Evolutionary conservation across 1,140 invertebrate species (phyloP).

Genomic region (Antheraea pernyi): DNA sequence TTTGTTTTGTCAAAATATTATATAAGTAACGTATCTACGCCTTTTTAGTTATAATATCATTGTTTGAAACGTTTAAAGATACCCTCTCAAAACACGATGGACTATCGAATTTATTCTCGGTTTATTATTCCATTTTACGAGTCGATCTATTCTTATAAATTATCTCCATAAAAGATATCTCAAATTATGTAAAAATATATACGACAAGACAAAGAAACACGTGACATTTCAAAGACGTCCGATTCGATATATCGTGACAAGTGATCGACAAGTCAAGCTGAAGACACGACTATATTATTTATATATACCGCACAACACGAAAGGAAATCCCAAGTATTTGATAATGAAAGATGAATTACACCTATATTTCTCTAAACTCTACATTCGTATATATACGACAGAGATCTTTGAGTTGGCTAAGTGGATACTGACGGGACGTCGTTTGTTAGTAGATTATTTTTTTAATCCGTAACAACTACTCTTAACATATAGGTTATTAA

Average conservation of each 20-base stretch:
- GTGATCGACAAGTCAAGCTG: not conserved
- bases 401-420: conserved; percentile 28
- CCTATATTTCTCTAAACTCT: not conserved
- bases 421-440: conserved; percentile 19
- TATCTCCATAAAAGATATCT: not conserved
- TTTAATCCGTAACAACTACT: conserved; percentile 1
- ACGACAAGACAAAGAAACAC: not conserved
- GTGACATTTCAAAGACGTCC: not conserved
- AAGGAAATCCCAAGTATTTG: not conserved
- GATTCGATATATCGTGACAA: no score
- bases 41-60: no score
- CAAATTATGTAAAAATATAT: not conserved
- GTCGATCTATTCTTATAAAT: conserved; percentile 27
- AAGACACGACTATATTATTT: not conserved
- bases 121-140: not conserved
- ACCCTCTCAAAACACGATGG: conserved; percentile 55
- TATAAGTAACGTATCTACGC: no score
- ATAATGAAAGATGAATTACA: not conserved
- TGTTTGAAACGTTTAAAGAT: conserved; percentile 53
- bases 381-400: not conserved
- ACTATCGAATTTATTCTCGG: conserved; percentile 37
- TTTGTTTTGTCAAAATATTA: no score
- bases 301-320: not conserved
- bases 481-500: conserved; percentile 3
- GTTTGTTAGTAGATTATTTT: conserved; percentile 2